phyloP scores from a whole-genome alignment of 2,888 invertebrate species.

The Aethes cnicana region DNA sequence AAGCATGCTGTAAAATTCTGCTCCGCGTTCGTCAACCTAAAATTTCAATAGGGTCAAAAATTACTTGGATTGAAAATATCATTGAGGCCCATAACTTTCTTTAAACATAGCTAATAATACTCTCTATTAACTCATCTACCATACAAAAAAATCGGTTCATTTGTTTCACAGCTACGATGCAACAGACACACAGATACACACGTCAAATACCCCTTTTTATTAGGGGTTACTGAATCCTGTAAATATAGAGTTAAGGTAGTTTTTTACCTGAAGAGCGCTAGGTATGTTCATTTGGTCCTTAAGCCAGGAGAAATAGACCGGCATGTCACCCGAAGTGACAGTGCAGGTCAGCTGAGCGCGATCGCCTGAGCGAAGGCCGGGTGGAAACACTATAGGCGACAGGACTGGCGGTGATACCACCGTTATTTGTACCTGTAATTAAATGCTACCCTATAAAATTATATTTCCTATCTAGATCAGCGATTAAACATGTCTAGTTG shows the following conservation, averaged over 20 bases:
- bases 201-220: too few species aligned
- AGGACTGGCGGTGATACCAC: slow-evolving; percentile 89
- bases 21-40: slow-evolving; percentile 86
- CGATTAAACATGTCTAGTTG: too few species aligned
- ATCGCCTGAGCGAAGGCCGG: slow-evolving; percentile 89
- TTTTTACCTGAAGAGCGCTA: slow-evolving; percentile 82
- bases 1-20: slow-evolving; percentile 87
- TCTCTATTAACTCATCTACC: too few species aligned
- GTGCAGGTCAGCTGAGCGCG: slow-evolving; percentile 92
- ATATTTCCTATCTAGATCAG: too few species aligned
- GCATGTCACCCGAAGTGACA: slow-evolving; percentile 88
- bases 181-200: neutral
- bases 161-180: too few species aligned
- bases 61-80: too few species aligned
- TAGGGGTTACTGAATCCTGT: too few species aligned
- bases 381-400: slow-evolving; percentile 91
- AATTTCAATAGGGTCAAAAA: slow-evolving; percentile 32
- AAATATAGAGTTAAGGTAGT: neutral
- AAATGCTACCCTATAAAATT: neutral
- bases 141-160: too few species aligned
- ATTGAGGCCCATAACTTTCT: too few species aligned
- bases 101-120: too few species aligned
- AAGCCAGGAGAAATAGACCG: slow-evolving; percentile 85
- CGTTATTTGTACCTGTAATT: slow-evolving; percentile 64
- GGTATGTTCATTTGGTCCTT: slow-evolving; percentile 85